These are phyloP conservation scores for Limanda limanda DNA, from an alignment of 2,113 vertebrate species.

Conservation along the genomic window DNA sequence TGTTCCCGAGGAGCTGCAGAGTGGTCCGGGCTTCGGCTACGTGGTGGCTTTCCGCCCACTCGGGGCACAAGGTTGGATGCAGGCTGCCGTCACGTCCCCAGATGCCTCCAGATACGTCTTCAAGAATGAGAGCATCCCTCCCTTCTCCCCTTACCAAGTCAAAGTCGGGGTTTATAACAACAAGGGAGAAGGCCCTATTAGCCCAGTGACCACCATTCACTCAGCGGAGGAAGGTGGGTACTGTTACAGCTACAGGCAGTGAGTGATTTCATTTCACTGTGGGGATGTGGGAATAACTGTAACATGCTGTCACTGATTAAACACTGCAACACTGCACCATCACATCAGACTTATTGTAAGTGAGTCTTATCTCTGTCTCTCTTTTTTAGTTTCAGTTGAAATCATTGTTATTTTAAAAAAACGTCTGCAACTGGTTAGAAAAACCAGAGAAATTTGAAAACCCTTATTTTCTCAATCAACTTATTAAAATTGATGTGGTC, in stretches of 20 bases:
- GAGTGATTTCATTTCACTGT: not conserved
- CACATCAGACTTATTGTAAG: not conserved
- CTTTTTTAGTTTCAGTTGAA: not conserved
- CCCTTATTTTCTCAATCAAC: no score
- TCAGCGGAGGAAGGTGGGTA: constrained; percentile 94
- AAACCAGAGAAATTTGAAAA: not conserved
- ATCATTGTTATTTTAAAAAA: not conserved
- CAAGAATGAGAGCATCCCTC: constrained; percentile 92
- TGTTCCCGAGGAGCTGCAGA: constrained; percentile 94
- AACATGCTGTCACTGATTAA: not conserved
- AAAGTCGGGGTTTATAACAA: constrained; percentile 98
- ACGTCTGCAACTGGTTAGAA: not conserved
- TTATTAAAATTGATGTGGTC: not conserved
- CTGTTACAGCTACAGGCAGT: not conserved
- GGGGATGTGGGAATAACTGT: not conserved
- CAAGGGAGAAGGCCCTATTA: constrained; percentile 93
- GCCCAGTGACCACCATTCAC: constrained; percentile 88
- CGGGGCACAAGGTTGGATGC: constrained; percentile 92
- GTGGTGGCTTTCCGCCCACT: constrained; percentile 95
- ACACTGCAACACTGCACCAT: not conserved
- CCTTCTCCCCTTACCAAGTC: constrained; percentile 94
- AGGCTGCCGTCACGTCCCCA: constrained; percentile 93
- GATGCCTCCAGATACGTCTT: constrained; percentile 93
- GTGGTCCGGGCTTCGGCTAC: constrained; percentile 94
- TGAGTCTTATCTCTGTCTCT: not conserved